phyloP scores from a whole-genome alignment of 2,113 vertebrate species.

The Sapajus apella region DNA sequence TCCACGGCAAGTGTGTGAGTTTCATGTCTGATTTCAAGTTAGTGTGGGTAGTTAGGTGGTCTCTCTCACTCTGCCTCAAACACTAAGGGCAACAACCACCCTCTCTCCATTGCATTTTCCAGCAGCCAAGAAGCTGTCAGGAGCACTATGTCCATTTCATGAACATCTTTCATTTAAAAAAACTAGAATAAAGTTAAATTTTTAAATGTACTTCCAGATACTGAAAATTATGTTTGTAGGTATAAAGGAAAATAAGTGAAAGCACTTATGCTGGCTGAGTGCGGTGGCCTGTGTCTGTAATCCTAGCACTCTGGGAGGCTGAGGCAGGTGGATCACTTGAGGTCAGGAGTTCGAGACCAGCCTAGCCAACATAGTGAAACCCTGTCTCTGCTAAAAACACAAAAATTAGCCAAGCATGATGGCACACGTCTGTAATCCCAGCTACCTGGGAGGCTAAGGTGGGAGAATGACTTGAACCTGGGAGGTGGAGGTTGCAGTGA shows the following conservation, averaged over 20 bases:
- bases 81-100: not conserved
- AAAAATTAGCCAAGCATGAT: no score
- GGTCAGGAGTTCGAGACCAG: no score
- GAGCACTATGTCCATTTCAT: not conserved
- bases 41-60: not conserved
- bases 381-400: no score
- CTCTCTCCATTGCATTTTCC: not conserved
- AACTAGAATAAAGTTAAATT: slow-evolving; percentile 12
- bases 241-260: not conserved
- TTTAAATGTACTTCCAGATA: not conserved
- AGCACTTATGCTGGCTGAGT: not conserved
- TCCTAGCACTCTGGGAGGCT: no score
- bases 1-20: not conserved
- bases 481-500: no score
- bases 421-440: no score
- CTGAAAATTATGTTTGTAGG: slow-evolving; percentile 8
- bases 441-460: no score
- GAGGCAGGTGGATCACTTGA: no score
- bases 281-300: no score
- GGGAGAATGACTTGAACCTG: no score
- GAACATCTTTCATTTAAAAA: not conserved
- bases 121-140: not conserved
- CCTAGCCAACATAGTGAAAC: no score
- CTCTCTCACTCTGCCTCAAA: not conserved
- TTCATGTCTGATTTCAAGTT: not conserved